A percentile compares a stretch with the other conserved stretches of the same genome.
phyloP scores from a whole-genome alignment of 2,113 vertebrate species.

The Saguinus midas region DNA sequence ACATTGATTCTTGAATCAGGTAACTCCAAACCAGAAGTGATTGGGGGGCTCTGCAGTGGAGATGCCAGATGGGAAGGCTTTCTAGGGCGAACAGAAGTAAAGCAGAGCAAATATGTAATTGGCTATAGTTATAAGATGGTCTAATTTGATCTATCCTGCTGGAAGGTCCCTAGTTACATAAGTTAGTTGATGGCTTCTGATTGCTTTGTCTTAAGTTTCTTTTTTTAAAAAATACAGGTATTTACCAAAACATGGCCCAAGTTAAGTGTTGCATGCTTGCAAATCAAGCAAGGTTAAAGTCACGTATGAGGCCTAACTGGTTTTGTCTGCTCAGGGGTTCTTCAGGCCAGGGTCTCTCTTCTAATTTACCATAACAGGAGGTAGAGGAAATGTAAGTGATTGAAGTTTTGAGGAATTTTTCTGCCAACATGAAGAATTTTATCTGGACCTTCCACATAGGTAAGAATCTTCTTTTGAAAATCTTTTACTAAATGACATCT shows the following conservation, averaged over 20 bases:
- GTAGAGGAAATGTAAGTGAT: not conserved
- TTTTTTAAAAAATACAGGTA: not conserved
- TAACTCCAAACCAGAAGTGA: not conserved
- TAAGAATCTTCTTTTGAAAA: constrained; percentile 16
- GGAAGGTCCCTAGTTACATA: not conserved
- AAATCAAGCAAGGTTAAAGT: not conserved
- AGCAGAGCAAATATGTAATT: not conserved
- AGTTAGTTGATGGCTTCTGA: not conserved
- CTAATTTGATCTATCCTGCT: not conserved
- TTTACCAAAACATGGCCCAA: not conserved
- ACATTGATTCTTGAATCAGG: not conserved
- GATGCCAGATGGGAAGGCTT: not conserved
- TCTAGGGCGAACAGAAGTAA: not conserved
- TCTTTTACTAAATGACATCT: not conserved
- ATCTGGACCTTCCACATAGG: not conserved
- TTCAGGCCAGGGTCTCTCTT: not conserved
- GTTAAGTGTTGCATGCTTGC: not conserved
- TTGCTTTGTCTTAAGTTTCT: not conserved
- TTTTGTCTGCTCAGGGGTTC: not conserved
- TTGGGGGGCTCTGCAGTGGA: not conserved
- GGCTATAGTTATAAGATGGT: not conserved
- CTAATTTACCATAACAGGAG: not conserved
- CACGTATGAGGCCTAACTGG: not conserved
- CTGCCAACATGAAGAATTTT: not conserved
- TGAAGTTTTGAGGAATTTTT: not conserved